phyloP scores from a whole-genome alignment of 1,140 invertebrate species.

The Dendrolimus kikuchii region DNA sequence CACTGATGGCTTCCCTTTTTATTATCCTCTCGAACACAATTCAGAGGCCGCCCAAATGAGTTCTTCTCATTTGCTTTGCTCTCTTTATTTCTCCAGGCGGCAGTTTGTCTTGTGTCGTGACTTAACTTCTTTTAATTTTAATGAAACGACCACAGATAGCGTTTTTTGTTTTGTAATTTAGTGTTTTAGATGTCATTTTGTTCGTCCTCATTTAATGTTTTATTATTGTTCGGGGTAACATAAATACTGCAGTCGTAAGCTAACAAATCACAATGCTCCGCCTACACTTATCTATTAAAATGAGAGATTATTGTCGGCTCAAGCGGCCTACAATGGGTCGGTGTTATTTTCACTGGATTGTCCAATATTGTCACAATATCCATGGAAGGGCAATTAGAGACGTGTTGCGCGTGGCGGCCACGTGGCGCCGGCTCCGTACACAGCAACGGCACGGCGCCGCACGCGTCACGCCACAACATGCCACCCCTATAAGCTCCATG shows the following conservation, averaged over 20 bases:
- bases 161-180: constrained; percentile 10
- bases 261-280: constrained; percentile 60
- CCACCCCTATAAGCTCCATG: constrained; percentile 42
- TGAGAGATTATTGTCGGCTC: constrained; percentile 64
- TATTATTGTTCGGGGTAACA: not conserved
- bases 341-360: constrained; percentile 70
- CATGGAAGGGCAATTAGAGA: constrained; percentile 65
- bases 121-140: constrained; percentile 62
- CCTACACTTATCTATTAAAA: constrained; percentile 70
- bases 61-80: constrained; percentile 65
- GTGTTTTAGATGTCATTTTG: no score
- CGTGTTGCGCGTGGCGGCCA: constrained; percentile 57
- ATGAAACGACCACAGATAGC: constrained; percentile 26
- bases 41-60: constrained; percentile 65
- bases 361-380: constrained; percentile 66
- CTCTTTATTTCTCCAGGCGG: constrained; percentile 68
- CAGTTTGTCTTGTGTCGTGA: constrained; percentile 60
- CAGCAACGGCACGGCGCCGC: constrained; percentile 21
- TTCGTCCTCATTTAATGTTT: no score
- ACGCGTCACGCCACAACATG: constrained; percentile 20
- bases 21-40: constrained; percentile 71
- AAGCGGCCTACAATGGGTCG: constrained; percentile 38
- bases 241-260: constrained; percentile 2
- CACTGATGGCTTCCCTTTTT: constrained; percentile 71
- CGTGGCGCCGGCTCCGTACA: constrained; percentile 36